Evolutionary conservation across 2,113 vertebrate genomes (phyloP).

Genomic region (Labrus mixtus): DNA sequence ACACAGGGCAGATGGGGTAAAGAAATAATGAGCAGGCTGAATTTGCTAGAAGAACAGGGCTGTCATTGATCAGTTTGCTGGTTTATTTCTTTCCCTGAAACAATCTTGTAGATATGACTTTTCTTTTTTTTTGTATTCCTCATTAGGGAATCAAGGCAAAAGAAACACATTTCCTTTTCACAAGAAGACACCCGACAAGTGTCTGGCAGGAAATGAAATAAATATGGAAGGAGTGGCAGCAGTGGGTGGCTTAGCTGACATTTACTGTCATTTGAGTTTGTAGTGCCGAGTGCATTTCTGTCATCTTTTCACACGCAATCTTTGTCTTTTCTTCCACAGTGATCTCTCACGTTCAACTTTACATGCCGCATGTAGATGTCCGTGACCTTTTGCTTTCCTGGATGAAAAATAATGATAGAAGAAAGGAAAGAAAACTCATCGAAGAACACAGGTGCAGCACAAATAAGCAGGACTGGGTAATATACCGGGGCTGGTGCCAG

Average conservation of each 20-base stretch:
- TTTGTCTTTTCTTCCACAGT: conserved; percentile 1
- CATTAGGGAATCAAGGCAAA: conserved; percentile 51
- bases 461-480: background rate
- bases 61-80: conserved; percentile 22
- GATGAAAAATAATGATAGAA: conserved; percentile 22
- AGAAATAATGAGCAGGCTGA: background rate
- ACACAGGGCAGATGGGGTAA: conserved; percentile 21
- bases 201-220: conserved; percentile 63
- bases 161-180: conserved; percentile 66
- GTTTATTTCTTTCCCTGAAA: conserved; percentile 21
- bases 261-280: conserved; percentile 76
- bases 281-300: conserved; percentile 63
- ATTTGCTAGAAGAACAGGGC: conserved; percentile 13
- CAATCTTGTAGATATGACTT: conserved; percentile 8
- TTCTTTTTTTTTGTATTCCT: conserved; percentile 35
- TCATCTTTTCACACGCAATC: conserved; percentile 47
- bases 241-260: conserved; percentile 67
- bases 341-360: conserved; percentile 18
- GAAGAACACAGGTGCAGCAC: conserved; percentile 8
- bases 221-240: conserved; percentile 67
- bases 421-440: conserved; percentile 6
- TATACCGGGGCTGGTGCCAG: background rate
- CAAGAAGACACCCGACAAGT: conserved; percentile 57
- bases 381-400: conserved; percentile 57
- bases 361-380: conserved; percentile 57